Percentiles rank a stretch among this genome's conserved stretches.
Conservation (phyloP, 2,888 invertebrate genomes). For the Drosophila sordidula region DNA sequence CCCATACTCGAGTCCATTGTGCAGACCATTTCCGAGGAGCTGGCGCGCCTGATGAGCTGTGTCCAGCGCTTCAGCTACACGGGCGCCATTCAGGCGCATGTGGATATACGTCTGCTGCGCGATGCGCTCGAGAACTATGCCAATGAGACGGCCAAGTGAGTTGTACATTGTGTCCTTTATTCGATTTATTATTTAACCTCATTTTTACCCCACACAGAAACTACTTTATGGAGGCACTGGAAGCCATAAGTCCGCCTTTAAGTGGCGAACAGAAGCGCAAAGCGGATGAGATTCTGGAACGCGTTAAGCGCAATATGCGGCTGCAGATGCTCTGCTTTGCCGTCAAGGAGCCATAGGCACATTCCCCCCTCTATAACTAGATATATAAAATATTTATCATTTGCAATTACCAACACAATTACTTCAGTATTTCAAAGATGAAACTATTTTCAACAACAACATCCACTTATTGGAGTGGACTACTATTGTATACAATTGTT, state of each 20-base stretch:
- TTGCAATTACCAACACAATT: slow-evolving; percentile 7
- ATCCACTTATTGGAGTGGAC: background rate
- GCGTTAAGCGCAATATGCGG: slow-evolving; percentile 89
- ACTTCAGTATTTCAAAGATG: slow-evolving; percentile 1
- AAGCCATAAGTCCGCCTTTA: slow-evolving; percentile 89
- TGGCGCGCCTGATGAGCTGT: slow-evolving; percentile 94
- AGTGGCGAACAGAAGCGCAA: slow-evolving; percentile 87
- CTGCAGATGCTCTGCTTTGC: slow-evolving; percentile 89
- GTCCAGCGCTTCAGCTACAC: slow-evolving; percentile 89
- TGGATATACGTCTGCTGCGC: slow-evolving; percentile 90
- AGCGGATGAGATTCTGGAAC: slow-evolving; percentile 88
- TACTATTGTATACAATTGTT: background rate
- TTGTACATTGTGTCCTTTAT: background rate
- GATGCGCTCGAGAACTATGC: slow-evolving; percentile 88
- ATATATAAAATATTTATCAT: slow-evolving; percentile 16
- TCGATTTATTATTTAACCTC: background rate
- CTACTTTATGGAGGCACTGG: slow-evolving; percentile 93
- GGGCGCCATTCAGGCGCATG: slow-evolving; percentile 91
- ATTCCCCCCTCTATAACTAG: slow-evolving; percentile 47
- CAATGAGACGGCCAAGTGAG: slow-evolving; percentile 89
- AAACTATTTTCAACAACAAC: background rate
- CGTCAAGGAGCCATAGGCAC: slow-evolving; percentile 80
- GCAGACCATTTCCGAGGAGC: slow-evolving; percentile 96
- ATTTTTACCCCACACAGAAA: slow-evolving; percentile 86
- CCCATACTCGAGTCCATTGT: slow-evolving; percentile 91